Percentiles rank a stretch among this genome's conserved stretches.
Evolutionary conservation across 2,797 vertebrate species (phyloP).

Genomic region (Myiothlypis chrysogaster): DNA sequence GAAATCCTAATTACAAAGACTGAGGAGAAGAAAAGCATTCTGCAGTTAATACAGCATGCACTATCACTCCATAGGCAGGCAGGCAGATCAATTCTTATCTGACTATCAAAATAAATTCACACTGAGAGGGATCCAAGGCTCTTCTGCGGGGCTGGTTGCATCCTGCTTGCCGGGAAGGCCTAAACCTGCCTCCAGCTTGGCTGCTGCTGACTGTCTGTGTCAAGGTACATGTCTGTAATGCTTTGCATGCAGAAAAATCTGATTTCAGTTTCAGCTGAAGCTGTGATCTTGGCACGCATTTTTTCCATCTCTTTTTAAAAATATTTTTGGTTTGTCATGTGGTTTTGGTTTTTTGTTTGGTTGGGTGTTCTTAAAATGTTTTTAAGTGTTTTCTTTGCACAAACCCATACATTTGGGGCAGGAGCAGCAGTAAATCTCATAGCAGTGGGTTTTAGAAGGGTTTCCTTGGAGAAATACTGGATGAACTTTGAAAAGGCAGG

Average conservation of each 20-base stretch:
- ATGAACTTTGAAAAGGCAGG: not conserved
- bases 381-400: not conserved
- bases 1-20: constrained; percentile 4
- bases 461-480: not conserved
- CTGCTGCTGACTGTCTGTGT: accelerated
- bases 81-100: not conserved
- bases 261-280: not conserved
- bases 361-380: not conserved
- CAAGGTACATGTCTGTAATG: not conserved
- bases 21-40: not conserved
- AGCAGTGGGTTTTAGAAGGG: not conserved
- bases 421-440: not conserved
- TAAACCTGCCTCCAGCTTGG: not conserved
- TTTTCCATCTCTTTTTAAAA: not conserved
- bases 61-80: not conserved
- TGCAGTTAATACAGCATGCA: not conserved
- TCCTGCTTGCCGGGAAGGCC: not conserved
- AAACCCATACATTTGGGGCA: not conserved
- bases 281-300: not conserved
- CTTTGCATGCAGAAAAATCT: not conserved
- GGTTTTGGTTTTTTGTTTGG: not conserved
- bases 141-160: accelerated
- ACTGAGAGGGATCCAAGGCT: not conserved
- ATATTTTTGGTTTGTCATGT: not conserved
- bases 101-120: not conserved